Evolutionary conservation across 2,113 vertebrate genomes (phyloP), one percentile per base, ranked within the genome.

Genomic region (Alces alces): DNA sequence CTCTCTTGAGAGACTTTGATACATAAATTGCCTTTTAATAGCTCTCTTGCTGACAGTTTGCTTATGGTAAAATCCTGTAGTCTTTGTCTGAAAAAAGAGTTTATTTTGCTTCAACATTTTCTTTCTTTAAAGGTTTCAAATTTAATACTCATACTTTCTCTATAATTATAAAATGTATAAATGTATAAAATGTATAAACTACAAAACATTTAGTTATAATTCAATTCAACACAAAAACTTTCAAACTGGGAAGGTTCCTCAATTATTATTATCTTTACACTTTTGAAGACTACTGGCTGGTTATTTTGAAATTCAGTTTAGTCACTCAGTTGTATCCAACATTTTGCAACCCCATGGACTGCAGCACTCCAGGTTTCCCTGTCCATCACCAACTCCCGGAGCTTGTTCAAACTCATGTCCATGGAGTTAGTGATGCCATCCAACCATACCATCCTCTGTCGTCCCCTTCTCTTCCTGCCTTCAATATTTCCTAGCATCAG

Each of bases 121-220:
- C 15, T 33, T 80, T 52, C 10, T 52, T 80, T n/a, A 98, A 98
- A 96, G 84, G 80, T 95, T 98, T 98, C 98, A 98, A 98, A 96
- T 98, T 98, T 98, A 98, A 98, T 98, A 98, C 95, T 98, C 98
- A 98, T 98, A 98, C 98, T 98, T 97, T 99, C 99, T 98, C 98
- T n/a, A 70, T 70, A 23, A 21, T 70, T 70, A 39, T 70, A 70
- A 39, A 39, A 12, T 39, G n/a, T 39, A 39, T 39, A 70, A 39
- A 70, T 70, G 66, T 36, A 70, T 70, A 36, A 70, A 70, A 70
- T 97, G 99, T 98, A 99, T 99, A 99, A 70, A 39, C 98, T 99
- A 99, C 98, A 99, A 99, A 99, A 98, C 98, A 3, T 15, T 98
- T 96, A 94, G 97, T 97, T 98, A 98, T 97, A 98, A 98, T 98